Conservation (phyloP, 2,888 invertebrate genomes). For the Zaprionus obscuricornis region DNA sequence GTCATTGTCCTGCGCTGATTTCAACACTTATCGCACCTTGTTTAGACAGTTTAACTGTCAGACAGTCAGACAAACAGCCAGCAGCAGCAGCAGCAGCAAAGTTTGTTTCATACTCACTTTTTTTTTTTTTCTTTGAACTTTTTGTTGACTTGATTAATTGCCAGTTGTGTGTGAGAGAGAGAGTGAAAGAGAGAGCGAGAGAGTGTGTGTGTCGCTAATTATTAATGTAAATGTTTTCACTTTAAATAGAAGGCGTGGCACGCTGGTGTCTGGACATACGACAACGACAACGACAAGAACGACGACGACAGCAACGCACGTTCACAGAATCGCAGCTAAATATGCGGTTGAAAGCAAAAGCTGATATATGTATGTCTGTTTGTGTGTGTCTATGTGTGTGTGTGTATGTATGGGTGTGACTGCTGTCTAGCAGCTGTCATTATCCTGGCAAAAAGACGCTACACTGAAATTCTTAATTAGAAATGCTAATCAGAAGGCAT, state of each 20-base stretch:
- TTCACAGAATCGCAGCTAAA: constrained; percentile 57
- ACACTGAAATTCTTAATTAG: constrained; percentile 63
- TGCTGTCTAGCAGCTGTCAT: constrained; percentile 64
- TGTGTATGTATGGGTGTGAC: constrained; percentile 16
- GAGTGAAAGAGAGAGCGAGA: constrained; percentile 39
- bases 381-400: constrained; percentile 2
- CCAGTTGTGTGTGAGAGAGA: constrained; percentile 53
- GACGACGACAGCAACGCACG: too few relatives aligned
- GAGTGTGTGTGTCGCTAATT: constrained; percentile 59
- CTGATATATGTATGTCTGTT: constrained; percentile 16
- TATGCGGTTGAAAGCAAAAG: constrained; percentile 55
- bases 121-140: neutral
- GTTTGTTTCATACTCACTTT: constrained; percentile 45
- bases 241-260: constrained; percentile 46
- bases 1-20: constrained; percentile 77
- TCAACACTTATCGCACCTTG: constrained; percentile 79
- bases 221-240: constrained; percentile 80
- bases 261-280: constrained; percentile 38
- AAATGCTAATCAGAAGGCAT: constrained; percentile 74
- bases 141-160: constrained; percentile 67
- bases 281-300: too few relatives aligned
- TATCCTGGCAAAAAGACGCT: constrained; percentile 55
- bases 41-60: constrained; percentile 79
- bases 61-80: constrained; percentile 33
- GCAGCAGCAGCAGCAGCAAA: too few relatives aligned